Evolutionary conservation across 2,113 vertebrate genomes (phyloP).

Genomic region (Muntiacus muntjak): DNA sequence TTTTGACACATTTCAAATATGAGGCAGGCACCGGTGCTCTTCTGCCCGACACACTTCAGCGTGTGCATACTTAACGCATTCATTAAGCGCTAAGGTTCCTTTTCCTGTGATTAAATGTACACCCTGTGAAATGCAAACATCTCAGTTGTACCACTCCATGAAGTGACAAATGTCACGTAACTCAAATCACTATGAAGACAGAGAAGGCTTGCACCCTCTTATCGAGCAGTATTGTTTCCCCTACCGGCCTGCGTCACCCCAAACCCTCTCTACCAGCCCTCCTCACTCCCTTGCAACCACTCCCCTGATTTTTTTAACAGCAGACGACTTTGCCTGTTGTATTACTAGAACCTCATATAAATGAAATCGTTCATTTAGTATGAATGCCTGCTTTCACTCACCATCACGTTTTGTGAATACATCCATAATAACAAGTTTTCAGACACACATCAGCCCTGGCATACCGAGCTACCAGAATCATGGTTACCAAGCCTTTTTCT

Average conservation of each 20-base stretch:
- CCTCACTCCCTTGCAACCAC: rapidly evolving
- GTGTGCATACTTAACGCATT: rapidly evolving
- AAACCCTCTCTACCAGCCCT: no score
- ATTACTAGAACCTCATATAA: neutral
- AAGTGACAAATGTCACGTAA: neutral
- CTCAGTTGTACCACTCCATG: rapidly evolving
- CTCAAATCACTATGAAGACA: rapidly evolving
- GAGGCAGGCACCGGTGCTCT: rapidly evolving
- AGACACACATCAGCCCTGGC: neutral
- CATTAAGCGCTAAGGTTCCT: neutral
- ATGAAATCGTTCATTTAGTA: rapidly evolving
- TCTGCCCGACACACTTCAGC: rapidly evolving
- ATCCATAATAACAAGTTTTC: neutral
- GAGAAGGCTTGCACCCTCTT: rapidly evolving
- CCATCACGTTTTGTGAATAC: rapidly evolving
- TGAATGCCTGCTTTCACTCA: neutral
- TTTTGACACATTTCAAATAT: neutral
- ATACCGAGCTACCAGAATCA: rapidly evolving
- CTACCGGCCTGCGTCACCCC: neutral
- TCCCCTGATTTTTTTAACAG: rapidly evolving
- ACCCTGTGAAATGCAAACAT: neutral
- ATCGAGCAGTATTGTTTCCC: neutral
- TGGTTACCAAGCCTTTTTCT: rapidly evolving
- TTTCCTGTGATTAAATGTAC: neutral
- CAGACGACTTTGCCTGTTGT: rapidly evolving